Evolutionary conservation across 2,113 vertebrate species (phyloP).

Genomic region (Sakesphorus luctuosus): DNA sequence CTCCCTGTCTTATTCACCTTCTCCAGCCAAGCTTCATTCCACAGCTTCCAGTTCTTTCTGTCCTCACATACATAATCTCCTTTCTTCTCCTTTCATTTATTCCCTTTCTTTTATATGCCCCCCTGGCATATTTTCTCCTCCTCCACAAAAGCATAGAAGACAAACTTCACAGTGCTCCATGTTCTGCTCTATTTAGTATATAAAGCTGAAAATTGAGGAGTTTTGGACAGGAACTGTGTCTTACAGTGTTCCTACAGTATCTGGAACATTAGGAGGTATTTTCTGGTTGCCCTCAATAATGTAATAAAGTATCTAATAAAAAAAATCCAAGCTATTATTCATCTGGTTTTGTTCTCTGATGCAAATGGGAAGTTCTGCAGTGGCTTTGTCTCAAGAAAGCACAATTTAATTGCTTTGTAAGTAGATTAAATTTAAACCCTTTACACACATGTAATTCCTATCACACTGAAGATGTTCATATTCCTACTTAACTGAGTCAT

Average conservation of each 20-base stretch:
- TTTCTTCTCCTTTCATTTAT: neutral
- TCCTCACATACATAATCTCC: neutral
- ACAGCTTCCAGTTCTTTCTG: neutral
- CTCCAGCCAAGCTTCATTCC: neutral
- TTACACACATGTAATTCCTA: neutral
- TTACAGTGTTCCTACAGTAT: neutral
- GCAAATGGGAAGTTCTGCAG: neutral
- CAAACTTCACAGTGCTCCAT: neutral
- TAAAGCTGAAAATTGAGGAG: neutral
- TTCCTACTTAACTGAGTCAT: neutral
- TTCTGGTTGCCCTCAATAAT: neutral
- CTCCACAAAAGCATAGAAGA: neutral
- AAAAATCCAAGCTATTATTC: neutral
- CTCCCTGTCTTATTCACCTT: neutral
- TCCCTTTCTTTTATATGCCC: neutral
- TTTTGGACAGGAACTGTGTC: neutral
- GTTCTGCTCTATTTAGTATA: neutral
- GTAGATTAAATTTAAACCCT: neutral
- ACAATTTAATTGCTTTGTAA: neutral
- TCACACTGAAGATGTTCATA: neutral
- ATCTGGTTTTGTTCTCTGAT: neutral
- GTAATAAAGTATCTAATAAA: neutral
- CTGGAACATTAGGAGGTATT: neutral
- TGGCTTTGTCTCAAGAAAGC: neutral
- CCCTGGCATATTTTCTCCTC: neutral